Evolutionary conservation across 2,113 vertebrate species (phyloP), one percentile per base, ranked within the genome.

Genomic region (Hippocampus barbouri): DNA sequence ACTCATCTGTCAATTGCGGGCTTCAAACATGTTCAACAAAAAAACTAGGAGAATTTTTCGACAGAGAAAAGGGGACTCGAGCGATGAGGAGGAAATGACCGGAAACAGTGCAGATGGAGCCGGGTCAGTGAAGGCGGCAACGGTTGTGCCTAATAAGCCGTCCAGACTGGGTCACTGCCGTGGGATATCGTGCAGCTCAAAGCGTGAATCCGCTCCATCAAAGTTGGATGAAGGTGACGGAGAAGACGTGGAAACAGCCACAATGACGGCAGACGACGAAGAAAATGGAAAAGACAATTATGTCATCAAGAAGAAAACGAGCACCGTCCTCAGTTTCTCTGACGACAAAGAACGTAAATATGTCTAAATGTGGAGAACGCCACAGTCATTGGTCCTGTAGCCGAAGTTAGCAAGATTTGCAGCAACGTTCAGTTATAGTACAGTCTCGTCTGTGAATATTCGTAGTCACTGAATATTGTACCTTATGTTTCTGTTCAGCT

Each of bases 21-120:
- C 2, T 25, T 5, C 34, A 0, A 74, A 60, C 27, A 93, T 93
- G 92, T 93, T 93, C 12, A 91, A 86, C 51, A 92, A 87, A 73
- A 92, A 89, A 54, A 78, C 87, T 0, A 75, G 86, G 25, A 86
- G 91, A 54, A 90, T 88, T 72, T 86, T 93, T 78, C 81, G 92
- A 2, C 90, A 89, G 72, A 88, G 92, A 71, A 90, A 83, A 68
- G 69, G 64, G 1, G 85, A 84, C 64, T 91, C 91, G 5, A 91
- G 89, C 8, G 91, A 89, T 2, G 89, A 91, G 3, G 90, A 91
- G 62, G 83, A 91, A 0, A 74, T 76, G 21, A 71, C 70, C 51
- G 78, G 69, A 41, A 61, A 41, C 23, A 43, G 10, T 3, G 73
- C n/a, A 38, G 68, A 76, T 30, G 80, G 14, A 47, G 80, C 59